Conservation (phyloP, 2,797 vertebrate species). For the Parauchenoglanis punctatus region DNA sequence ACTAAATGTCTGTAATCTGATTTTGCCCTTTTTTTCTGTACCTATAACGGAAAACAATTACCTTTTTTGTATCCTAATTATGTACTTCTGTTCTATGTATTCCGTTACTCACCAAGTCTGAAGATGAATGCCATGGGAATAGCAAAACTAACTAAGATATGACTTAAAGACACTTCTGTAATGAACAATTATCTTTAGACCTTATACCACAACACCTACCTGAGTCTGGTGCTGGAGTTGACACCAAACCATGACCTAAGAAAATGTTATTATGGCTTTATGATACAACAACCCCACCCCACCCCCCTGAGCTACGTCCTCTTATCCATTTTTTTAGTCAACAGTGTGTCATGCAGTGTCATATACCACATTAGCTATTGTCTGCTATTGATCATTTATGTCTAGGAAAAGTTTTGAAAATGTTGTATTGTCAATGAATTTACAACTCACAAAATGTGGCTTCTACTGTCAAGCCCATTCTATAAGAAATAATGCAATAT, state of each 20-base stretch:
- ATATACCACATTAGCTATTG: background rate
- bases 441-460: background rate
- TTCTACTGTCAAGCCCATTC: background rate
- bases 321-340: background rate
- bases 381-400: background rate
- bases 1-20: too few relatives aligned
- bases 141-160: background rate
- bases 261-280: background rate
- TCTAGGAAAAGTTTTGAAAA: background rate
- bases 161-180: background rate
- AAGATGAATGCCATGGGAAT: background rate
- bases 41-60: too few relatives aligned
- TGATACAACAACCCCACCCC: background rate
- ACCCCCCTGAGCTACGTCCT: background rate
- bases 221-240: background rate
- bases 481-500: background rate
- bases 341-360: background rate
- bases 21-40: too few relatives aligned
- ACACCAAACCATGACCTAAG: background rate
- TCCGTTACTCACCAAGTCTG: too few relatives aligned
- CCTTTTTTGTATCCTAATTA: too few relatives aligned
- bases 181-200: background rate
- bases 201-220: background rate
- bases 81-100: too few relatives aligned
- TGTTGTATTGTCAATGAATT: background rate